Evolutionary conservation across 1,140 invertebrate species (phyloP).

Genomic region (Drosophila elegans): DNA sequence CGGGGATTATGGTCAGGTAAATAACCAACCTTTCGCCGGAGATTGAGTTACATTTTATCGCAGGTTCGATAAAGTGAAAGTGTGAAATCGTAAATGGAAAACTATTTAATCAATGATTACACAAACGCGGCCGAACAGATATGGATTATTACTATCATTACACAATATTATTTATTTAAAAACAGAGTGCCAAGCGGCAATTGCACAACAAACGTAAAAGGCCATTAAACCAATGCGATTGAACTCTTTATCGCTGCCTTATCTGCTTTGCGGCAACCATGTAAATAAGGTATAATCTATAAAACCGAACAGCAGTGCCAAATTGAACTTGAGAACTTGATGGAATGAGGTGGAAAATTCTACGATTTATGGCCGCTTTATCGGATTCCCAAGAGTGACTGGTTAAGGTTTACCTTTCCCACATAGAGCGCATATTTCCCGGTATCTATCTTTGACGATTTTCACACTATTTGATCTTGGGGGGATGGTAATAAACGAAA

Average conservation of each 20-base stretch:
- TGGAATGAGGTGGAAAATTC: constrained; percentile 5
- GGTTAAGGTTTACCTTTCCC: constrained; percentile 72
- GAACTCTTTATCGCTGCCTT: constrained; percentile 72
- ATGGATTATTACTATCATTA: constrained; percentile 60
- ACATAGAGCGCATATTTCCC: constrained; percentile 43
- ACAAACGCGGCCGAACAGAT: constrained; percentile 26
- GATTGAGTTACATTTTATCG: constrained; percentile 15
- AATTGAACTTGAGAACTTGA: constrained; percentile 47
- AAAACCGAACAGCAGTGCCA: constrained; percentile 60
- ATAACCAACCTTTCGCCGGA: neutral
- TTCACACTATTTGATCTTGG: constrained; percentile 22
- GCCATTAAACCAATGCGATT: constrained; percentile 77
- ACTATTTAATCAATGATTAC: constrained; percentile 41
- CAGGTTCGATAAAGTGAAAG: constrained; percentile 48
- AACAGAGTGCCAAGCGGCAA: constrained; percentile 16
- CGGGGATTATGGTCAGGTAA: neutral
- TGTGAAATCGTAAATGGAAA: constrained; percentile 60
- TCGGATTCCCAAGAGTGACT: constrained; percentile 39
- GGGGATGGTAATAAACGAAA: constrained; percentile 41
- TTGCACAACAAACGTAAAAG: constrained; percentile 14
- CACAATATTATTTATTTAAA: constrained; percentile 56
- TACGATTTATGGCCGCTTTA: constrained; percentile 63
- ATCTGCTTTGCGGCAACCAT: constrained; percentile 26
- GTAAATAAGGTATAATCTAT: constrained; percentile 72
- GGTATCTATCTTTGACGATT: constrained; percentile 45